Base-by-base conservation (phyloP, 2,888 invertebrate species). In the Scaptomyza tumidula region DNA sequence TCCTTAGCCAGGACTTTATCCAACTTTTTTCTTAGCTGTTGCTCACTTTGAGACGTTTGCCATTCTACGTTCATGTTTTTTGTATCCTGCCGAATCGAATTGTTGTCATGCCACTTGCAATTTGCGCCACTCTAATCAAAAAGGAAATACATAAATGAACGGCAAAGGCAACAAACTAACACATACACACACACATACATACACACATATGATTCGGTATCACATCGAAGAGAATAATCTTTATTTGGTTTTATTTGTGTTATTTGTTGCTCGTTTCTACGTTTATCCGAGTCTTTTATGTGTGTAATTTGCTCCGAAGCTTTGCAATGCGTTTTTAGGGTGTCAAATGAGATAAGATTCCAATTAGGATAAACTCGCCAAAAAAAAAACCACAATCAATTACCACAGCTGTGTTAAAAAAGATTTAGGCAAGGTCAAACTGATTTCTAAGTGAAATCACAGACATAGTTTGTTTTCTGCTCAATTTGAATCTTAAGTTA, bases 31-130 rank as follows among this genome's bases (percentile, higher is more conserved):
- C 37, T 44, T 10, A 6, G 14, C 33, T 66, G 88, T 76, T 89
- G 90, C 82, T 90, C 91, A 80, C 90, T 90, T 90, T 86, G 89
- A 82, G 85, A 89, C 86, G 76, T 85, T 90, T 85, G 91, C 90
- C 85, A 90, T 92, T 33, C 31, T 31, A 6, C 33, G 90, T 46
- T 90, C 90, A 83, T 90, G n/a, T 14, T 9, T 90, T 72, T 24
- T 83, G 91, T n/a, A 37, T 35, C 13, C 35, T 37, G 37, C n/a
- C 33, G 92, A 91, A 87, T 91, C 90, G 82, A 91, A 89, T 90
- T 92, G 92, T 87, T 91, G 92, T 73, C 92, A 91, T 74, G 91
- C 90, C 82, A 90, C 87, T 85, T 91, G 90, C 81, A 92, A 89
- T 89, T 92, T 91, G 78, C 90, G 90, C 90, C 91, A 92, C 92